Evolutionary conservation across 1,140 invertebrate species (phyloP).

Genomic region (Meteorus sp.): DNA sequence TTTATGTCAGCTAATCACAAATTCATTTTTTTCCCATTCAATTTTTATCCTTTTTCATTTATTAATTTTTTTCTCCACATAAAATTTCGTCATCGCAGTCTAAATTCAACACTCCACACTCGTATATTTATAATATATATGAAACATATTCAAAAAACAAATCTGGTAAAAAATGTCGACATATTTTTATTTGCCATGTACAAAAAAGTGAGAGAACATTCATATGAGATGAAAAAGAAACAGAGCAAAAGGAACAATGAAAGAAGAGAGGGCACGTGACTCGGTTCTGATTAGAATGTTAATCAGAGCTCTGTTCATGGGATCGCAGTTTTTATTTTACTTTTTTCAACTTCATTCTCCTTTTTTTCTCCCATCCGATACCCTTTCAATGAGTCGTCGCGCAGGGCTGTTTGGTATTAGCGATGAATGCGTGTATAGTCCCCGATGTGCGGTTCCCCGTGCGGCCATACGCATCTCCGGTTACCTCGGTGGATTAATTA

Average conservation of each 20-base stretch:
- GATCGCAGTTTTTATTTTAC: slow-evolving; percentile 22
- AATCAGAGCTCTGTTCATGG: slow-evolving; percentile 49
- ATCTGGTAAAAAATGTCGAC: no score
- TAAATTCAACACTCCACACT: no score
- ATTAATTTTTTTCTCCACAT: no score
- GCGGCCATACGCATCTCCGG: slow-evolving; percentile 54
- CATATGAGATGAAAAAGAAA: not conserved
- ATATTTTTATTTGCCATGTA: no score
- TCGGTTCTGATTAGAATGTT: slow-evolving; percentile 55
- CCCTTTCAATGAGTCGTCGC: slow-evolving; percentile 56
- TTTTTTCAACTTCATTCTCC: slow-evolving; percentile 7
- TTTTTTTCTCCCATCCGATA: slow-evolving; percentile 43
- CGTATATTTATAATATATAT: no score
- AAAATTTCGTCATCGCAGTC: no score
- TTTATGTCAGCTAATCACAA: not conserved
- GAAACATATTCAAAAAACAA: no score
- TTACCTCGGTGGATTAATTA: slow-evolving; percentile 59
- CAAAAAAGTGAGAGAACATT: no score
- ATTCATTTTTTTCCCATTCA: not conserved
- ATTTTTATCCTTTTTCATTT: no score
- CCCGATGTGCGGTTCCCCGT: slow-evolving; percentile 39
- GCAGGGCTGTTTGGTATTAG: slow-evolving; percentile 37
- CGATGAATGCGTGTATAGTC: slow-evolving; percentile 43
- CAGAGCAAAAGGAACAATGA: not conserved
- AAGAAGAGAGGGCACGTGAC: slow-evolving; percentile 45